Base-by-base conservation (phyloP, 2,888 invertebrate species). In the Rhingia campestris region DNA sequence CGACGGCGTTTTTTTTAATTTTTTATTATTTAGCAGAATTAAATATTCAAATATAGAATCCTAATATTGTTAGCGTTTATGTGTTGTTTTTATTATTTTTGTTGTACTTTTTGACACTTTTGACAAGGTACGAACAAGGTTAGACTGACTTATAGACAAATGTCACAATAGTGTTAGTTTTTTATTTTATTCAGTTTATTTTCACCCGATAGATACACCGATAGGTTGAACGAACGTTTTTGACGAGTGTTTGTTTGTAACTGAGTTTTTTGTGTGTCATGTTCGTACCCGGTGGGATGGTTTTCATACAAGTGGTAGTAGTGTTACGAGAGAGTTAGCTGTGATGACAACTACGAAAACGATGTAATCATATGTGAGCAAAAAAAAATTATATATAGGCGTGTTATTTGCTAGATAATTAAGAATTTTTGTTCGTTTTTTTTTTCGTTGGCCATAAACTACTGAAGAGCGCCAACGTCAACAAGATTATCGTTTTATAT, bases 181-280 rank as follows among this genome's bases (percentile, higher is more conserved):
- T 66, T 49, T 51, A 33, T 14, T 58, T 49, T 47, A 30, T 35
- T 35, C 49, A 22, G 22, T 47, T 67, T 67, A 37, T 12, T 45
- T 35, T 4, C 33, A 33, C 56, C 56, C 22, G 49, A 45, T 67
- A 37, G 63, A 63, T 69, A 67, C 39, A 58, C 32, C 14, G 41
- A 77, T 63, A 80, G 43, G 76, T 77, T 67, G 81, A 73, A 73
- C 81, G 77, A 82, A 82, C 72, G 77, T 77, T 56, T 82, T 82
- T 73, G 77, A 73, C 72, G 81, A 82, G 73, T 67, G 77, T 82
- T 82, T 73, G 56, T 58, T 66, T 73, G 77, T 81, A 67, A 81
- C 81, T 82, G 56, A 73, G 59, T 56, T 64, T 51, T 39, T 22
- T 49, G 10, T 33, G 32, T 54, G 12, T 54, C 33, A 4, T 49